A percentile compares a stretch with the other conserved stretches of the same genome.
Conservation (phyloP, 2,888 invertebrate species). For the Xestia xanthographa region DNA sequence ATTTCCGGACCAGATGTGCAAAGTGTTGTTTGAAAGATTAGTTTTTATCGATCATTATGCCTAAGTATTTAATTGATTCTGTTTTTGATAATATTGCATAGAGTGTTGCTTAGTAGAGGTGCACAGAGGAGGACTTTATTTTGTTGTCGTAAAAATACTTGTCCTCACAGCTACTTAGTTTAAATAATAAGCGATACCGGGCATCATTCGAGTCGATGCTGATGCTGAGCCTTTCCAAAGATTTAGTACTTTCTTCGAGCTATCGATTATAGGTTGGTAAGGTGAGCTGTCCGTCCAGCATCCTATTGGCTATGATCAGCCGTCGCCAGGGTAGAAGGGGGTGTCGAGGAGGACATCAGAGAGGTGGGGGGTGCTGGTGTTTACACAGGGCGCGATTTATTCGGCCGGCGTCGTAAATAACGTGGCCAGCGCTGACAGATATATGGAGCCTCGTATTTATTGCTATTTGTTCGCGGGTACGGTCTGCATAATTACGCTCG, state of each 20-base stretch:
- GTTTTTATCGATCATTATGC: too few species aligned
- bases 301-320: constrained; percentile 40
- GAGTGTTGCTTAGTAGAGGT: too few species aligned
- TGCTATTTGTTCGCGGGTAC: constrained; percentile 81
- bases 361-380: constrained; percentile 68
- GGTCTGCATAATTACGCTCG: constrained; percentile 72
- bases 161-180: background rate
- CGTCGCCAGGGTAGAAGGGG: constrained; percentile 1
- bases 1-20: too few species aligned
- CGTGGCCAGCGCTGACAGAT: constrained; percentile 84
- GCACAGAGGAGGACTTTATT: background rate
- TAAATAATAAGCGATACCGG: background rate
- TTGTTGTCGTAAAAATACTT: background rate
- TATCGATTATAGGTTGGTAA: constrained; percentile 25
- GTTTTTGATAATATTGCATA: too few species aligned
- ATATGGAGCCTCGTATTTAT: constrained; percentile 87
- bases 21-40: too few species aligned
- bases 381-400: constrained; percentile 86
- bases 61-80: too few species aligned
- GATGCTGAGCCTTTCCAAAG: background rate
- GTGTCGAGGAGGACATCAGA: background rate
- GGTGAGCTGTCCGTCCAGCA: constrained; percentile 30
- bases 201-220: background rate
- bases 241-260: constrained; percentile 3
- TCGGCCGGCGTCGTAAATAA: constrained; percentile 82